Conservation (phyloP, 2,888 invertebrate genomes). For the Lepeophtheirus nordmannii region DNA sequence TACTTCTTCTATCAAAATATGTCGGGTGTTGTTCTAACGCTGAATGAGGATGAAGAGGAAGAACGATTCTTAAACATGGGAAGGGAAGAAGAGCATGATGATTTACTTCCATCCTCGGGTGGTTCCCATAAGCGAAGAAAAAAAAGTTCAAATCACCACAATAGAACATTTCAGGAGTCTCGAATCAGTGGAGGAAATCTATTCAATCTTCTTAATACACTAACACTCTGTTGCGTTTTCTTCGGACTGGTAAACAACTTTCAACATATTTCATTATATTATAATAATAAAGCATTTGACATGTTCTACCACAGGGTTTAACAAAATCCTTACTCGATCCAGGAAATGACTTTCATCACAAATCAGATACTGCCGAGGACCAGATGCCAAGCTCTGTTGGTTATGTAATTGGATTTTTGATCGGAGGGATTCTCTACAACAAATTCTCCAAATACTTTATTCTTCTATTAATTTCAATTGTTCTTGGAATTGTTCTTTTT, state of each 20-base stretch:
- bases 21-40: slow-evolving; percentile 7
- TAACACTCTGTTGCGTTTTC: slow-evolving; percentile 15
- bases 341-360: not conserved
- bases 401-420: slow-evolving; percentile 15
- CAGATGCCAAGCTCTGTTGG: slow-evolving; percentile 14
- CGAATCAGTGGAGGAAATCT: slow-evolving; percentile 5
- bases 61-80: not conserved
- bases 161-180: not conserved
- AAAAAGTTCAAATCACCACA: not conserved
- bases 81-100: not conserved
- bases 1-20: not conserved
- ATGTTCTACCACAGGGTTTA: slow-evolving; percentile 8
- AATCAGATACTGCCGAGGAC: not conserved
- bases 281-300: not conserved
- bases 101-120: not conserved
- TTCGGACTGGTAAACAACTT: slow-evolving; percentile 13
- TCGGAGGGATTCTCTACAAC: slow-evolving; percentile 12
- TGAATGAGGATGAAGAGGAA: slow-evolving; percentile 11
- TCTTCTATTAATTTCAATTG: not conserved
- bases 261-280: not conserved
- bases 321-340: slow-evolving; percentile 10
- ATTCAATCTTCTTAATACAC: slow-evolving; percentile 7
- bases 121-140: not conserved
- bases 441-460: slow-evolving; percentile 14
- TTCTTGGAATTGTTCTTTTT: slow-evolving; percentile 8